Evolutionary conservation across 1,140 invertebrate genomes (phyloP).

Genomic region (Nasonia vitripennis): DNA sequence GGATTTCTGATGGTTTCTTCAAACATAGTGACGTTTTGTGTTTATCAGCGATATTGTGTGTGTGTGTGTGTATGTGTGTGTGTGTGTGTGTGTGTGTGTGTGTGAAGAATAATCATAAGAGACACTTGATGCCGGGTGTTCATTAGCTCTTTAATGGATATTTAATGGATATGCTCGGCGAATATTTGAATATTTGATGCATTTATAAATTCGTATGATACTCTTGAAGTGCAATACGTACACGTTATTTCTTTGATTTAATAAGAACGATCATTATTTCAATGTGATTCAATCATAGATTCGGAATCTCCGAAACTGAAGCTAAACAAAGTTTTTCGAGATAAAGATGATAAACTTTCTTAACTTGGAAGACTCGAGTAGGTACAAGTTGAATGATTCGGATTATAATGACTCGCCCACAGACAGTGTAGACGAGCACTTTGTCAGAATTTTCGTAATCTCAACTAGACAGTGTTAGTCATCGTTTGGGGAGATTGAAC

Average conservation of each 20-base stretch:
- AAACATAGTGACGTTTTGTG: too few relatives aligned
- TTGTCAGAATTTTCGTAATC: neutral
- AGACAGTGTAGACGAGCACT: neutral
- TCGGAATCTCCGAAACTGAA: neutral
- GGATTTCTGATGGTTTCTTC: too few relatives aligned
- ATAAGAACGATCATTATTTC: neutral
- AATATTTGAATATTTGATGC: too few relatives aligned
- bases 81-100: too few relatives aligned
- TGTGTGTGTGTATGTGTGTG: too few relatives aligned
- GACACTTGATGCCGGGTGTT: too few relatives aligned
- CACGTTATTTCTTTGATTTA: neutral
- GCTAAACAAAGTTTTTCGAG: neutral
- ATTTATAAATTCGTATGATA: too few relatives aligned
- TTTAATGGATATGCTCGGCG: too few relatives aligned
- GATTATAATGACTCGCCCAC: neutral
- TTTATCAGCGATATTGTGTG: too few relatives aligned
- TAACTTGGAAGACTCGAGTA: neutral
- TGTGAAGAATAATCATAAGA: too few relatives aligned
- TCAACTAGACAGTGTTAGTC: neutral
- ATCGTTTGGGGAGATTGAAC: neutral
- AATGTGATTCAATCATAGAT: neutral
- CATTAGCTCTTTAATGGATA: too few relatives aligned
- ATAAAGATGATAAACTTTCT: neutral
- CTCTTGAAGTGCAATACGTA: too few relatives aligned
- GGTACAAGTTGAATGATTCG: neutral